phyloP scores from a whole-genome alignment of 2,888 invertebrate species.

The Scrobipalpa atriplicella region DNA sequence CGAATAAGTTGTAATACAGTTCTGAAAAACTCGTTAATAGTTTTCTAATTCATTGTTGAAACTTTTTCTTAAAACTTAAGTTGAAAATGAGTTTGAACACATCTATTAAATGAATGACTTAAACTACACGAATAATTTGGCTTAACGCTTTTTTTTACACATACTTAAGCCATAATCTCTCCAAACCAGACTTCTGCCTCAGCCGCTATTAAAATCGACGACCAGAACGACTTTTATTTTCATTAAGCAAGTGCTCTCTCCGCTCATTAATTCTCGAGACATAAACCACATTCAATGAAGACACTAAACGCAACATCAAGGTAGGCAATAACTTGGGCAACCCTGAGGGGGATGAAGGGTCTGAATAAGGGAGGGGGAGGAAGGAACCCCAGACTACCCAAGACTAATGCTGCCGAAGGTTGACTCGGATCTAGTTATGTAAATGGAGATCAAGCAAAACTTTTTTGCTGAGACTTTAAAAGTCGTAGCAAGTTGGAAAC shows the following conservation, averaged over 20 bases:
- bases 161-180: too few species aligned
- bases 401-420: conserved; percentile 53
- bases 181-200: too few species aligned
- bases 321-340: background rate
- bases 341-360: conserved; percentile 5
- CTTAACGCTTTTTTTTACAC: too few species aligned
- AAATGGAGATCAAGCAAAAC: conserved; percentile 30
- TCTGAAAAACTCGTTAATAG: conserved; percentile 3
- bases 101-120: background rate
- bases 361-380: background rate
- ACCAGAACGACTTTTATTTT: background rate
- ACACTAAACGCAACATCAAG: conserved; percentile 13
- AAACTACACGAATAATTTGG: too few species aligned
- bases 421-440: conserved; percentile 41
- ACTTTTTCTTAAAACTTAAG: background rate
- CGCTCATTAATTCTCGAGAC: background rate
- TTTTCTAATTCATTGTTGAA: conserved; percentile 5
- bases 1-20: conserved; percentile 8
- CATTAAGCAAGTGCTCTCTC: background rate
- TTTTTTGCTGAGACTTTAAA: conserved; percentile 25
- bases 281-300: conserved; percentile 17
- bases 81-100: background rate
- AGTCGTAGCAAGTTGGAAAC: conserved; percentile 16
- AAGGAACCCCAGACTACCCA: conserved; percentile 17
- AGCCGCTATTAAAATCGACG: background rate